These are phyloP conservation scores for Malurus cyaneus DNA, from an alignment of 2,113 vertebrate genomes.

Conservation along the genomic window DNA sequence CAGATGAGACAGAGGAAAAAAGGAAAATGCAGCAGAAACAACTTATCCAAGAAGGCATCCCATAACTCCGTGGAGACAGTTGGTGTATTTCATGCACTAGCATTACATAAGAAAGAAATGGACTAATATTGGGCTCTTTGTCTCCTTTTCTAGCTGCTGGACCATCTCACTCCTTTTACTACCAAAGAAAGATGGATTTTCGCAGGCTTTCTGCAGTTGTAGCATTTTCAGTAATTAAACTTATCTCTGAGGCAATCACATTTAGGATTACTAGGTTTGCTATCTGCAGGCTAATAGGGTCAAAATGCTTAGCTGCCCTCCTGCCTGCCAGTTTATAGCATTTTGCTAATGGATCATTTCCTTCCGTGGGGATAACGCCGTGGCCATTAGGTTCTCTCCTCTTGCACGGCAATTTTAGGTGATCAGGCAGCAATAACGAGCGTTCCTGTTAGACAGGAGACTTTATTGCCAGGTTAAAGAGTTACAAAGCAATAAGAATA, in stretches of 20 bases:
- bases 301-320: conserved; percentile 55
- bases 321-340: conserved; percentile 53
- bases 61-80: neutral
- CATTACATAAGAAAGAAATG: neutral
- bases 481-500: neutral
- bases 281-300: conserved; percentile 46
- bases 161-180: neutral
- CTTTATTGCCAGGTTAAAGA: conserved; percentile 26
- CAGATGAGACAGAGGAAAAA: neutral
- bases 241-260: conserved; percentile 50
- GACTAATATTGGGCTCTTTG: neutral
- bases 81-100: neutral
- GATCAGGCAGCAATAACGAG: conserved; percentile 19
- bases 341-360: conserved; percentile 61
- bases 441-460: neutral
- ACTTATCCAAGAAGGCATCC: neutral
- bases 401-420: conserved; percentile 35
- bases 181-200: neutral
- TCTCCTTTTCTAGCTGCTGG: neutral
- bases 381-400: conserved; percentile 35
- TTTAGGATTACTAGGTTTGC: conserved; percentile 55
- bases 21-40: neutral
- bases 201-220: conserved; percentile 20
- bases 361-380: conserved; percentile 6
- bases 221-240: conserved; percentile 60